Conservation (phyloP, 2,113 vertebrate species). For the Ammodytes dubius region DNA sequence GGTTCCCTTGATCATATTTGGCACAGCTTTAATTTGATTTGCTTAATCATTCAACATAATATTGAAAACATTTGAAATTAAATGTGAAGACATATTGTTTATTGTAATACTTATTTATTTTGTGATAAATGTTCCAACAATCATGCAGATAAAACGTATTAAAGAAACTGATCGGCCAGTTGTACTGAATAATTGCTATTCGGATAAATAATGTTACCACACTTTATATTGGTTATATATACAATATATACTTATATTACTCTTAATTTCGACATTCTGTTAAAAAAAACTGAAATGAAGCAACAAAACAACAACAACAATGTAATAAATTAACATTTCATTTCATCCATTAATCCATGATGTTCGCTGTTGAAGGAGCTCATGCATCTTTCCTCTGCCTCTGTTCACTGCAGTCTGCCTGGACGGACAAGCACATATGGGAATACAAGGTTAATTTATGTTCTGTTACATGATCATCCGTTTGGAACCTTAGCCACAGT, state of each 20-base stretch:
- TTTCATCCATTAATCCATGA: background rate
- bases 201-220: background rate
- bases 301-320: background rate
- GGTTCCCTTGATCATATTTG: background rate
- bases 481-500: background rate
- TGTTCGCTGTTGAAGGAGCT: background rate
- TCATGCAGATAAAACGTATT: background rate
- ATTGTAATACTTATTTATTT: background rate
- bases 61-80: background rate
- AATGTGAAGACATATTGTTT: background rate
- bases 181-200: background rate
- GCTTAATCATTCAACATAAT: background rate
- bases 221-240: background rate
- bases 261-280: background rate
- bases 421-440: background rate
- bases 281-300: background rate
- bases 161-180: background rate
- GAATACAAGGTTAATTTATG: no score
- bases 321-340: slow-evolving; percentile 19
- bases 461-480: background rate
- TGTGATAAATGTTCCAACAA: background rate
- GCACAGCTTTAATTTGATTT: background rate
- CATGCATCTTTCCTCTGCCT: background rate
- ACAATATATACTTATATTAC: background rate
- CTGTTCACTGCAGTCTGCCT: slow-evolving; percentile 1